phyloP scores from a whole-genome alignment of 2,888 invertebrate species.

The Cheilosia urbana region DNA sequence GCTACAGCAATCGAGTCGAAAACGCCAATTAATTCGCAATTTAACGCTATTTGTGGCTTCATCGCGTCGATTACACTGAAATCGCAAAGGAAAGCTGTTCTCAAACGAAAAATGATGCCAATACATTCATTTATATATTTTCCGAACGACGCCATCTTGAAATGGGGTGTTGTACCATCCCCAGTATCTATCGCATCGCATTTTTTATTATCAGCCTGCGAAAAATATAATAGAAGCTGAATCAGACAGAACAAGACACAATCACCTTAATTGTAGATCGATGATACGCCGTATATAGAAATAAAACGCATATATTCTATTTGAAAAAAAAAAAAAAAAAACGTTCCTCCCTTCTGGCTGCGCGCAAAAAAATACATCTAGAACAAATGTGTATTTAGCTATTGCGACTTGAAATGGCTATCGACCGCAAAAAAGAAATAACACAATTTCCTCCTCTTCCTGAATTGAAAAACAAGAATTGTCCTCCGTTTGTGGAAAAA shows the following conservation, averaged over 20 bases:
- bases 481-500: conserved; percentile 66
- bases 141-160: conserved; percentile 74
- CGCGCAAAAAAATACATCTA: conserved; percentile 46
- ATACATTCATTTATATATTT: conserved; percentile 35
- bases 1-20: conserved; percentile 52
- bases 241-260: conserved; percentile 76
- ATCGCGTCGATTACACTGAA: conserved; percentile 76
- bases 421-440: conserved; percentile 21
- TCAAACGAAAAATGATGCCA: conserved; percentile 29
- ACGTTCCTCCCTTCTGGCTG: conserved; percentile 60
- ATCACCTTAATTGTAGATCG: conserved; percentile 73
- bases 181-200: conserved; percentile 54
- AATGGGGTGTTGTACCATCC: conserved; percentile 71
- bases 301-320: conserved; percentile 42
- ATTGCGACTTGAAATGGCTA: conserved; percentile 54
- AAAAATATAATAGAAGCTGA: conserved; percentile 63
- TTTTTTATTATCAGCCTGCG: conserved; percentile 62
- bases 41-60: conserved; percentile 64
- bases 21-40: conserved; percentile 44
- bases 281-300: conserved; percentile 56
- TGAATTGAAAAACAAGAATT: conserved; percentile 36
- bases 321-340: not conserved
- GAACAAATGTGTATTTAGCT: conserved; percentile 19
- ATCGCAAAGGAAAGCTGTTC: conserved; percentile 74
- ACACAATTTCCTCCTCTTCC: conserved; percentile 58